Percentiles rank a stretch among this genome's conserved stretches.
phyloP scores from a whole-genome alignment of 2,113 vertebrate genomes.

The Bufo gargarizans region DNA sequence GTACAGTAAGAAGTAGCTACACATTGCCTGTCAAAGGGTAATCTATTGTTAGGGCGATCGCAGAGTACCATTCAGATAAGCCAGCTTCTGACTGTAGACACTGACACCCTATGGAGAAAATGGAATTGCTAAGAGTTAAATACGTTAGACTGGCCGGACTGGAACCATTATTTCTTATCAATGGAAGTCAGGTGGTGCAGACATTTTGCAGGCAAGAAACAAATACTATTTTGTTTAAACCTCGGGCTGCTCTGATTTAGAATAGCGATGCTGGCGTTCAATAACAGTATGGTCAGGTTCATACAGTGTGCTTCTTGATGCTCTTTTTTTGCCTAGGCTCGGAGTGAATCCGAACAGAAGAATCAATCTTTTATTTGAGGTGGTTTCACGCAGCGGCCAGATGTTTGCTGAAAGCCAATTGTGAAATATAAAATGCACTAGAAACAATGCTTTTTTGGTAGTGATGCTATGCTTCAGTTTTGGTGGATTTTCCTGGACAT shows the following conservation, averaged over 20 bases:
- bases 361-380: no score
- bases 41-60: constrained; percentile 50
- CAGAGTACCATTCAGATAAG: constrained; percentile 35
- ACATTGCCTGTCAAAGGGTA: constrained; percentile 49
- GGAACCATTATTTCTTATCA: constrained; percentile 5
- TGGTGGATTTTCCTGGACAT: no score
- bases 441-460: no score
- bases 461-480: no score
- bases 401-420: no score
- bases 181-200: not conserved
- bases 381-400: no score
- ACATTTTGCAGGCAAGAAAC: not conserved
- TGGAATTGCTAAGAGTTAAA: constrained; percentile 39
- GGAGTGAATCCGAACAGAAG: no score
- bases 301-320: no score
- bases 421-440: no score
- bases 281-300: no score
- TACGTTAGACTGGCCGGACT: not conserved
- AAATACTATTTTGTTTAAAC: not conserved
- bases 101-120: constrained; percentile 14
- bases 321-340: no score
- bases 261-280: not conserved
- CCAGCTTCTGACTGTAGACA: constrained; percentile 1
- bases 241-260: not conserved
- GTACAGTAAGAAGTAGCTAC: constrained; percentile 41